Percentiles rank a stretch among this genome's conserved stretches.
Evolutionary conservation across 2,888 invertebrate species (phyloP).

Genomic region (Drosophila subsilvestris): DNA sequence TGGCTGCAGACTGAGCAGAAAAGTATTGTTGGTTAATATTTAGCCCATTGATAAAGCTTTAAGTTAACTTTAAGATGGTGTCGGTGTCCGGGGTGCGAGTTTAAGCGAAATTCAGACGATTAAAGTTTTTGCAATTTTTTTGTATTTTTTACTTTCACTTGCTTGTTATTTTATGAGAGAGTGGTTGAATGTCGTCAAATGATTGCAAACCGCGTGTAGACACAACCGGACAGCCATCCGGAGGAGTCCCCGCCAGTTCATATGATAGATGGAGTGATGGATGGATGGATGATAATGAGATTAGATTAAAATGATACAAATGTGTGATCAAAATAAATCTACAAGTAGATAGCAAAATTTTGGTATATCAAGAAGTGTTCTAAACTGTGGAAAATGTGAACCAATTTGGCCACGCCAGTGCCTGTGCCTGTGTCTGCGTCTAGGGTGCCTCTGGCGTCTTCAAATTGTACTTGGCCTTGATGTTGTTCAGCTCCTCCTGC

Average conservation of each 20-base stretch:
- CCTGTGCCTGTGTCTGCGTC: constrained; percentile 3
- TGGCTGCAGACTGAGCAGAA: constrained; percentile 4
- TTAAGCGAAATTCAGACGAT: no score
- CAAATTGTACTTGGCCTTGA: constrained; percentile 97
- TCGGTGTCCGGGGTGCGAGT: background rate
- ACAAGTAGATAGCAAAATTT: constrained; percentile 67
- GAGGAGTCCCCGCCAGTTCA: constrained; percentile 12
- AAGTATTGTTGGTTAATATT: constrained; percentile 64
- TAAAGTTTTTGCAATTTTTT: constrained; percentile 47
- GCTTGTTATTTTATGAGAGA: constrained; percentile 72
- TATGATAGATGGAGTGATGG: constrained; percentile 58
- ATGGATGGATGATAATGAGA: constrained; percentile 39
- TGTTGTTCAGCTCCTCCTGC: constrained; percentile 96
- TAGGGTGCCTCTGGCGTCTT: constrained; percentile 84
- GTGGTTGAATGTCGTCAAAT: constrained; percentile 48
- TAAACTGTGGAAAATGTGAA: constrained; percentile 35
- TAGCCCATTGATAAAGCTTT: constrained; percentile 46
- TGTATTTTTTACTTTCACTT: constrained; percentile 71
- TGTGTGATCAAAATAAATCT: constrained; percentile 58
- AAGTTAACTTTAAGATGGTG: background rate
- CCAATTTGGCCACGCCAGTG: constrained; percentile 10
- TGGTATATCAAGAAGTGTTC: constrained; percentile 43
- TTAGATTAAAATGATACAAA: constrained; percentile 48
- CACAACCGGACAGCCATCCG: background rate
- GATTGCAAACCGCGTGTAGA: constrained; percentile 36